Evolutionary conservation across 2,797 vertebrate species (phyloP).

Genomic region (Lepilemur septentrionalis): DNA sequence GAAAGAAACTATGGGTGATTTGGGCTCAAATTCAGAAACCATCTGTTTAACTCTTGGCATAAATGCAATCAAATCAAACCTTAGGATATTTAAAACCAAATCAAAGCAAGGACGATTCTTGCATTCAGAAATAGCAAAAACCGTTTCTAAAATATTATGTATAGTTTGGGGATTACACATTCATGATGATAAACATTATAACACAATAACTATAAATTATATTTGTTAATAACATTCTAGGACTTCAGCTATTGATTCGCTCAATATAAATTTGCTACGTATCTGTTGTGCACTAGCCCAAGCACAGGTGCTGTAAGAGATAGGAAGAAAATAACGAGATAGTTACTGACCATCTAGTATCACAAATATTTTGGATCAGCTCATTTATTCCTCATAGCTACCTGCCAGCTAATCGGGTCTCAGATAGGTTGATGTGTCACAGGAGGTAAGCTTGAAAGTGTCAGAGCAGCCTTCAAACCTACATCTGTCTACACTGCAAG

Average conservation of each 20-base stretch:
- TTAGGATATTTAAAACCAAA: constrained; percentile 24
- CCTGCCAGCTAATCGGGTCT: background rate
- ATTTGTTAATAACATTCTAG: background rate
- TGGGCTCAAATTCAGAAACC: constrained; percentile 35
- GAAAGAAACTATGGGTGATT: background rate
- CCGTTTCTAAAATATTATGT: background rate
- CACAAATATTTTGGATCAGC: background rate
- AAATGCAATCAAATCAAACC: constrained; percentile 50
- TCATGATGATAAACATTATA: background rate
- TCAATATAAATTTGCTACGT: background rate
- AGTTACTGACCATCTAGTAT: background rate
- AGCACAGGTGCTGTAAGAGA: background rate
- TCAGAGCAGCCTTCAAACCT: background rate
- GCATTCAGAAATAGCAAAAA: background rate
- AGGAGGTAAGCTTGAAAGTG: background rate
- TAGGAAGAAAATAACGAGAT: background rate
- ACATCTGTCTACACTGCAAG: background rate
- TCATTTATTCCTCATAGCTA: background rate
- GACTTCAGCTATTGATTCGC: background rate
- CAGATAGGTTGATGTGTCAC: background rate
- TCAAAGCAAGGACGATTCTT: constrained; percentile 14
- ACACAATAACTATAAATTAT: background rate
- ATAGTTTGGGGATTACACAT: background rate
- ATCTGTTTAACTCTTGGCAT: constrained; percentile 44
- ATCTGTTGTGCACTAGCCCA: background rate